These are phyloP conservation scores for Eupithecia insigniata DNA, from an alignment of 2,888 invertebrate genomes.

Conservation along the genomic window DNA sequence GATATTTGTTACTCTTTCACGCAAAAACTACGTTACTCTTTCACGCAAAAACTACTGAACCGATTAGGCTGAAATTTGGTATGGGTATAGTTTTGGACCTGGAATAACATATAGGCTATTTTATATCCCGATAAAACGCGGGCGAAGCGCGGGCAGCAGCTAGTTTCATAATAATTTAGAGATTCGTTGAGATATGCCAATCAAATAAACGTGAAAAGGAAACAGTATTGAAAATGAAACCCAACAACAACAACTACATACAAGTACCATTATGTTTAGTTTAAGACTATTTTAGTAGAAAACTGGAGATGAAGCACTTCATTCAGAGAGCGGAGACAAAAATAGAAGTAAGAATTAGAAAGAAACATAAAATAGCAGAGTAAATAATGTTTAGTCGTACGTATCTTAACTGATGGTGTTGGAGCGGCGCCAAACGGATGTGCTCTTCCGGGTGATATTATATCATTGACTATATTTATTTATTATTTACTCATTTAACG, in stretches of 20 bases:
- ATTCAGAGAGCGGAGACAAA: slow-evolving; percentile 33
- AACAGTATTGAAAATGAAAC: neutral
- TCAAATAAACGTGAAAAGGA: neutral
- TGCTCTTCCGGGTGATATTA: slow-evolving; percentile 75
- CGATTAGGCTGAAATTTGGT: no score
- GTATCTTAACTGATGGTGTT: slow-evolving; percentile 59
- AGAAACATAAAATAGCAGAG: slow-evolving; percentile 57
- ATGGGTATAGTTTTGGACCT: no score
- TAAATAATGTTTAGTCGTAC: slow-evolving; percentile 54
- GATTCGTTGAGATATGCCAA: neutral
- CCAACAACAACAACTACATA: neutral
- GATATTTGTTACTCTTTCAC: no score
- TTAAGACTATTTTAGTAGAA: neutral
- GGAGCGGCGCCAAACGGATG: slow-evolving; percentile 78
- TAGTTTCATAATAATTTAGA: neutral
- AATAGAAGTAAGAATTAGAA: slow-evolving; percentile 50
- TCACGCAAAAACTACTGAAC: no score
- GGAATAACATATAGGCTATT: no score
- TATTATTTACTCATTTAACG: neutral
- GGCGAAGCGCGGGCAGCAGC: no score
- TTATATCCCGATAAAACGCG: no score
- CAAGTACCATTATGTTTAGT: neutral
- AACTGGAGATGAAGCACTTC: slow-evolving; percentile 13
- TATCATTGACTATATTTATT: slow-evolving; percentile 57
- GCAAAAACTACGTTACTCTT: no score